Percentiles rank a stretch among this genome's conserved stretches.
Evolutionary conservation across 1,140 invertebrate genomes (phyloP).

Genomic region (Drosophila baimaii): DNA sequence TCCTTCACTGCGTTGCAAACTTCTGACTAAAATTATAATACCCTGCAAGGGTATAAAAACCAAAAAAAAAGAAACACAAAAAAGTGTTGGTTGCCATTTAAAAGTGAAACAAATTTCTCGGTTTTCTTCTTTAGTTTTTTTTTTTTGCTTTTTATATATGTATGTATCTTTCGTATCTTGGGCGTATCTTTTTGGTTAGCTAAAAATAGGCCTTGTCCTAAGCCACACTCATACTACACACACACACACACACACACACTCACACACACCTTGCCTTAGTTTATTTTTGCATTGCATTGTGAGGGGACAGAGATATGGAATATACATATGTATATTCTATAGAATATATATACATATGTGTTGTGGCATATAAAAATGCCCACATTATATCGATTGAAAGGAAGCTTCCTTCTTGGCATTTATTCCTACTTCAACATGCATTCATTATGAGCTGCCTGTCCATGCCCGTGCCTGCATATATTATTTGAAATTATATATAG

Average conservation of each 20-base stretch:
- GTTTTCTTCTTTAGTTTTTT: slow-evolving; percentile 18
- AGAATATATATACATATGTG: slow-evolving; percentile 13
- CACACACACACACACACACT: neutral
- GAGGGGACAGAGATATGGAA: neutral
- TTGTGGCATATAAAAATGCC: slow-evolving; percentile 17
- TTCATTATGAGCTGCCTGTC: slow-evolving; percentile 23
- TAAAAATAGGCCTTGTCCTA: slow-evolving; percentile 48
- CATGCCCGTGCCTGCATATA: slow-evolving; percentile 19
- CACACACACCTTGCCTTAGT: slow-evolving; percentile 52
- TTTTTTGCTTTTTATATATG: slow-evolving; percentile 7
- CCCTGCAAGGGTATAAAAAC: too few species aligned
- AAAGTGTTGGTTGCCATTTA: slow-evolving; percentile 39
- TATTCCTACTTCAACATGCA: slow-evolving; percentile 22
- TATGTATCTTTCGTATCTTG: slow-evolving; percentile 27
- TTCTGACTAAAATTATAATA: too few species aligned
- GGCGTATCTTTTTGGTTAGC: slow-evolving; percentile 34
- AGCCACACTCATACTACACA: slow-evolving; percentile 18
- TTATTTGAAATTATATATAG: slow-evolving; percentile 9
- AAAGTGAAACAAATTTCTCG: slow-evolving; percentile 37
- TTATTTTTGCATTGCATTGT: slow-evolving; percentile 64
- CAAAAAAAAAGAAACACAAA: neutral
- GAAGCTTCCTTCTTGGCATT: slow-evolving; percentile 87
- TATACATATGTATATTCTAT: slow-evolving; percentile 5
- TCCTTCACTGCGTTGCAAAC: too few species aligned
- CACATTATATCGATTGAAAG: slow-evolving; percentile 57